A percentile compares a stretch with the other conserved stretches of the same genome.
phyloP scores from a whole-genome alignment of 1,140 invertebrate species.

The Ridgeia piscesae region DNA sequence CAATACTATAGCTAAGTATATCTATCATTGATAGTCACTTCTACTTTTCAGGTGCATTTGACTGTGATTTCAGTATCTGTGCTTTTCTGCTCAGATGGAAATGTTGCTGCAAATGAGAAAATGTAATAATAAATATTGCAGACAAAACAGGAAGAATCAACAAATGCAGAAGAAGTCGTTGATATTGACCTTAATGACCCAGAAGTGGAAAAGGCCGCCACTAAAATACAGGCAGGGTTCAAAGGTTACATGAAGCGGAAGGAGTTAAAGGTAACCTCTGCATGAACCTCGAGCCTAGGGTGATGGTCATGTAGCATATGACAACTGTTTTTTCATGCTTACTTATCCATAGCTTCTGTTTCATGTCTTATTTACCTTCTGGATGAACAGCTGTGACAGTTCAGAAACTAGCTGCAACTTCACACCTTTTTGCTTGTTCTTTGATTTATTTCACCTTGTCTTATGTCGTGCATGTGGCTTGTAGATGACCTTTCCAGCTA shows the following conservation, averaged over 20 bases:
- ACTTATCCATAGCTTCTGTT: background rate
- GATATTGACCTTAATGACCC: conserved; percentile 44
- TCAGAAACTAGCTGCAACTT: background rate
- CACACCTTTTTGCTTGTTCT: background rate
- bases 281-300: background rate
- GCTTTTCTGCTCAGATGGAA: background rate
- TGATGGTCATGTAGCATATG: background rate
- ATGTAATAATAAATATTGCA: conserved; percentile 3
- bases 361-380: background rate
- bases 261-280: conserved; percentile 27
- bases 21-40: too few species aligned
- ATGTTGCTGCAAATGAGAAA: background rate
- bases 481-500: too few species aligned
- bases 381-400: background rate
- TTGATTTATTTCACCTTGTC: too few species aligned
- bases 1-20: too few species aligned
- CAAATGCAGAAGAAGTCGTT: conserved; percentile 18
- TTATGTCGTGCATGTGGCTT: too few species aligned
- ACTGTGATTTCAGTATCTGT: background rate
- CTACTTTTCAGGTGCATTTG: background rate
- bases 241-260: conserved; percentile 42
- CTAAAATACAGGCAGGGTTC: conserved; percentile 46
- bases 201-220: conserved; percentile 43
- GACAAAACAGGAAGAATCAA: background rate
- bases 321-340: background rate